phyloP scores from a whole-genome alignment of 1,140 invertebrate genomes.

The Lasioglossum baleicum region DNA sequence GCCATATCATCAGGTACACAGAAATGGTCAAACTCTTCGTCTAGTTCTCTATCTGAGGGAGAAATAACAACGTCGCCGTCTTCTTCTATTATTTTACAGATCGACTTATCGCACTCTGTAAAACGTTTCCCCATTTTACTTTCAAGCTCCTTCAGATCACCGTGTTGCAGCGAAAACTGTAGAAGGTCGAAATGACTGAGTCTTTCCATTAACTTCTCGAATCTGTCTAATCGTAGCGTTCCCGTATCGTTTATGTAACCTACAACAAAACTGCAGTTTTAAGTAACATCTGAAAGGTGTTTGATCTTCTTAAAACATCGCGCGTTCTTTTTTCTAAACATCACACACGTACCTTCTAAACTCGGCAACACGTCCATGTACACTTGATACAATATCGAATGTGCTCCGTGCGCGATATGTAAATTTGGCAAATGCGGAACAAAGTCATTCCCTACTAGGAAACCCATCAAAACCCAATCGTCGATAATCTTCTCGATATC shows the following conservation, averaged over 20 bases:
- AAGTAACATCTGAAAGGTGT: neutral
- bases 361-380: slow-evolving; percentile 93
- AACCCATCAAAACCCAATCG: slow-evolving; percentile 95
- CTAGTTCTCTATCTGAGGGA: slow-evolving; percentile 54
- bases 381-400: slow-evolving; percentile 91
- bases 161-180: slow-evolving; percentile 90
- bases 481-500: slow-evolving; percentile 88
- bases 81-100: slow-evolving; percentile 58
- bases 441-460: slow-evolving; percentile 98
- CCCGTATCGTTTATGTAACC: slow-evolving; percentile 97
- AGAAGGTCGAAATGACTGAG: slow-evolving; percentile 90
- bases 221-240: slow-evolving; percentile 89
- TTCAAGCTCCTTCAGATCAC: slow-evolving; percentile 93
- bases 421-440: slow-evolving; percentile 96
- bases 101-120: slow-evolving; percentile 64
- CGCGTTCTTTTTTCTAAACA: neutral
- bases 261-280: slow-evolving; percentile 69
- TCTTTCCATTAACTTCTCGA: slow-evolving; percentile 92
- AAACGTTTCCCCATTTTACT: slow-evolving; percentile 84
- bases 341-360: slow-evolving; percentile 85
- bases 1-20: slow-evolving; percentile 75
- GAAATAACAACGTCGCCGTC: slow-evolving; percentile 30
- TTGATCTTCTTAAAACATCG: too few species aligned
- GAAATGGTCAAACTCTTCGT: slow-evolving; percentile 82
- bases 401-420: slow-evolving; percentile 93